phyloP scores from a whole-genome alignment of 1,140 invertebrate species.

The Dryas iulia region DNA sequence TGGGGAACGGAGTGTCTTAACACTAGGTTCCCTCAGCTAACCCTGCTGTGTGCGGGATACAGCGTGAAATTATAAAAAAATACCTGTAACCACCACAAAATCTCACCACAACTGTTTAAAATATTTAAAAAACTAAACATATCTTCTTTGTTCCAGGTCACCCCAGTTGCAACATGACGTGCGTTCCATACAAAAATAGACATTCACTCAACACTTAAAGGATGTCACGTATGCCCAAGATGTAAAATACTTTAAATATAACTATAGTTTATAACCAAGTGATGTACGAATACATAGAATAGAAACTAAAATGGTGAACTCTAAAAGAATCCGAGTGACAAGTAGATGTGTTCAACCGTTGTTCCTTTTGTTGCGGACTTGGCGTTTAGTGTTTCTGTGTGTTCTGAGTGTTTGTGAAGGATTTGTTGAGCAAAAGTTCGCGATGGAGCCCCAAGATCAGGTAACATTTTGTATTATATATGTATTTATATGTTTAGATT shows the following conservation, averaged over 20 bases:
- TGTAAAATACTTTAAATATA: slow-evolving; percentile 42
- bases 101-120: neutral
- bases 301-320: slow-evolving; percentile 53
- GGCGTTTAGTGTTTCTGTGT: slow-evolving; percentile 43
- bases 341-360: slow-evolving; percentile 62
- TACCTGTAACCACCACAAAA: neutral
- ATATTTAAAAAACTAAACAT: neutral
- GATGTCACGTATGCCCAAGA: slow-evolving; percentile 50
- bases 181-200: slow-evolving; percentile 45
- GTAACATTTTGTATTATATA: slow-evolving; percentile 46
- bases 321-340: slow-evolving; percentile 51
- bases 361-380: slow-evolving; percentile 68
- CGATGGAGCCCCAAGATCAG: slow-evolving; percentile 91
- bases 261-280: slow-evolving; percentile 20
- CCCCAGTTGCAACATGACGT: slow-evolving; percentile 45
- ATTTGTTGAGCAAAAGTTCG: slow-evolving; percentile 82
- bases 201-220: slow-evolving; percentile 37
- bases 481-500: no score
- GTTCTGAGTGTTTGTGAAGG: slow-evolving; percentile 48
- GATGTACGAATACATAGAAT: slow-evolving; percentile 40
- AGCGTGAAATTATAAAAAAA: no score
- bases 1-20: no score
- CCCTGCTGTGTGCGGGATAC: no score
- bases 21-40: no score
- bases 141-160: slow-evolving; percentile 38